Conservation (phyloP, 2,797 vertebrate genomes). For the Periophthalmus magnuspinnatus region DNA sequence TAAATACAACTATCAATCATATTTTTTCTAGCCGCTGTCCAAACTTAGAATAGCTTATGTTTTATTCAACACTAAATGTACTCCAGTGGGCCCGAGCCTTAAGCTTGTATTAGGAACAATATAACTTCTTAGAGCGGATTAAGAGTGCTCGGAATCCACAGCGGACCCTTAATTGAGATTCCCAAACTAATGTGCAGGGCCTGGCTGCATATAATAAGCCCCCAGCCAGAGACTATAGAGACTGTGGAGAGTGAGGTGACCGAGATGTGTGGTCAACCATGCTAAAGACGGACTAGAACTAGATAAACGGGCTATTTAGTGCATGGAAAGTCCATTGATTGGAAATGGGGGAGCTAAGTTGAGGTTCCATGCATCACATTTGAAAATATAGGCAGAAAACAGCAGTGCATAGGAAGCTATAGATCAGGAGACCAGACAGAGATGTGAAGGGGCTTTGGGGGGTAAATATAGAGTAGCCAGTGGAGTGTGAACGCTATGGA, state of each 20-base stretch:
- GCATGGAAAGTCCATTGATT: conserved; percentile 33
- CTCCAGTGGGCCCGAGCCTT: conserved; percentile 23
- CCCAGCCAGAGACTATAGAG: conserved; percentile 39
- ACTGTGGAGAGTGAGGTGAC: conserved; percentile 36
- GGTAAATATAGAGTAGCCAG: conserved; percentile 43
- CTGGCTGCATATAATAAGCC: conserved; percentile 56
- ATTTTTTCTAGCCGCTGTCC: background rate
- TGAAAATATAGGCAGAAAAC: conserved; percentile 31
- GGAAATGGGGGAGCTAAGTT: conserved; percentile 18
- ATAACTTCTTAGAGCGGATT: conserved; percentile 45
- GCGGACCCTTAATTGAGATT: conserved; percentile 55
- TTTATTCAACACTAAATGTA: conserved; percentile 21
- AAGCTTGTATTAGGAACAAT: conserved; percentile 39
- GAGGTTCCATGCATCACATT: conserved; percentile 31
- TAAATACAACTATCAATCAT: conserved; percentile 10
- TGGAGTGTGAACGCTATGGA: conserved; percentile 60
- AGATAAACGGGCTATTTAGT: conserved; percentile 44
- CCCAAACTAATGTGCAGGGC: conserved; percentile 45
- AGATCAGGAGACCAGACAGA: conserved; percentile 23
- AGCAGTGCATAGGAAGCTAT: conserved; percentile 30
- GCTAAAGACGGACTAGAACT: conserved; percentile 29
- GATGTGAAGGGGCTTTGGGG: conserved; percentile 26
- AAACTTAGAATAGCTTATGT: conserved; percentile 9
- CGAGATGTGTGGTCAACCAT: conserved; percentile 25
- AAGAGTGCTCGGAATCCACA: conserved; percentile 43